Evolutionary conservation across 2,797 vertebrate species (phyloP).

Genomic region (Psittacula derbiana): DNA sequence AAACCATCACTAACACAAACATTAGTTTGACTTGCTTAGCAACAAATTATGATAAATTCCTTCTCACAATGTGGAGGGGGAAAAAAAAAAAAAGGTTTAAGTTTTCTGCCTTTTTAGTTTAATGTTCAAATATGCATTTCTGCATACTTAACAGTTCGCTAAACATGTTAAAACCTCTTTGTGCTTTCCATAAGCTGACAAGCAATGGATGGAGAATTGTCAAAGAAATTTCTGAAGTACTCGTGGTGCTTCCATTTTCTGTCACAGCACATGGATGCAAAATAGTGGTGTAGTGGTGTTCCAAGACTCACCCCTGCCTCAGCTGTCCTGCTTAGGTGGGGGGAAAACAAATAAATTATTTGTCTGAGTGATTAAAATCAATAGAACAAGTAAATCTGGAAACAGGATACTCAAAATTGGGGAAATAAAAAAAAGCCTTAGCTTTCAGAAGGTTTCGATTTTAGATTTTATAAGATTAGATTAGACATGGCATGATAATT

Average conservation of each 20-base stretch:
- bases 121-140: background rate
- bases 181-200: background rate
- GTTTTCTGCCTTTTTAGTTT: background rate
- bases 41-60: background rate
- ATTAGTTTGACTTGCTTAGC: background rate
- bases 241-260: background rate
- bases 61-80: rapidly evolving
- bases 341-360: background rate
- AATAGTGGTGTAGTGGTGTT: background rate
- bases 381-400: background rate
- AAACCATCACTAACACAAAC: background rate
- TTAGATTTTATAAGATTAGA: background rate
- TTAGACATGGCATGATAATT: background rate
- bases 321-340: background rate
- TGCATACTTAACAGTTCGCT: background rate
- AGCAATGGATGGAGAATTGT: background rate
- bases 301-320: background rate
- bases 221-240: background rate
- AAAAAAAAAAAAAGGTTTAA: background rate
- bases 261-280: background rate
- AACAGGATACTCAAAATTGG: background rate
- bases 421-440: background rate
- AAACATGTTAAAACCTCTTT: background rate
- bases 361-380: background rate
- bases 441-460: background rate